Evolutionary conservation across 2,888 invertebrate species (phyloP).

Genomic region (Criorhina ranunculi): DNA sequence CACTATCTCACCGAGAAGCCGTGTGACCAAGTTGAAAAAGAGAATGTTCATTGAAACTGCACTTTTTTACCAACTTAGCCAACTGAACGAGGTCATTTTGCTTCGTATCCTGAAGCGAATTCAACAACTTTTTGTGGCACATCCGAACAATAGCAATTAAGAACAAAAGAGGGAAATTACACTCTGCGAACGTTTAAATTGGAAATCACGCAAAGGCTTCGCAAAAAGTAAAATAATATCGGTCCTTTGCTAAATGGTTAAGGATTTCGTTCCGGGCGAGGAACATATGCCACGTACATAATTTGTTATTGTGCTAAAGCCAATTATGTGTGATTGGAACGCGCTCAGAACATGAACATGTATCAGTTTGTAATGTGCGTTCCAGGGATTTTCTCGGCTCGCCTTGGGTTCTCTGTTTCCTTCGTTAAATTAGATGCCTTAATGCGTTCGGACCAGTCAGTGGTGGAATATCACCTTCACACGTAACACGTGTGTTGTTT

Average conservation of each 20-base stretch:
- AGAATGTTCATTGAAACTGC: conserved; percentile 47
- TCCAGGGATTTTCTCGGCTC: conserved; percentile 51
- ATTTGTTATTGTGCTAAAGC: conserved; percentile 54
- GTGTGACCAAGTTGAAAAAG: conserved; percentile 26
- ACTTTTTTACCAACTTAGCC: conserved; percentile 23
- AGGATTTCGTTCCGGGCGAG: conserved; percentile 17
- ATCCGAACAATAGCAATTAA: conserved; percentile 60
- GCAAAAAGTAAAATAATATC: conserved; percentile 21
- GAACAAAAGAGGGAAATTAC: conserved; percentile 63
- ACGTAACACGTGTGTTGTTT: conserved; percentile 57
- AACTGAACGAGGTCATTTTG: conserved; percentile 39
- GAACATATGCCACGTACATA: conserved; percentile 75
- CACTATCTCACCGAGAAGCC: too few relatives aligned
- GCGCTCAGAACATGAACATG: conserved; percentile 66
- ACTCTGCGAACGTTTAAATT: conserved; percentile 28
- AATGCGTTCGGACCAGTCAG: conserved; percentile 58
- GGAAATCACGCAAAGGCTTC: conserved; percentile 55
- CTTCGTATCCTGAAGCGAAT: conserved; percentile 58
- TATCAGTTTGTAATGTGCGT: conserved; percentile 54
- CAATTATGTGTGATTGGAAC: conserved; percentile 73
- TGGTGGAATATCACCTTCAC: conserved; percentile 56
- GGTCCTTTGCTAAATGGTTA: conserved; percentile 56
- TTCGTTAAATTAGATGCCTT: conserved; percentile 62
- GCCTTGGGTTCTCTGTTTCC: conserved; percentile 31
- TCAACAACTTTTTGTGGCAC: conserved; percentile 64